phyloP scores from a whole-genome alignment of 2,888 invertebrate species.

The Ametastegia equiseti region DNA sequence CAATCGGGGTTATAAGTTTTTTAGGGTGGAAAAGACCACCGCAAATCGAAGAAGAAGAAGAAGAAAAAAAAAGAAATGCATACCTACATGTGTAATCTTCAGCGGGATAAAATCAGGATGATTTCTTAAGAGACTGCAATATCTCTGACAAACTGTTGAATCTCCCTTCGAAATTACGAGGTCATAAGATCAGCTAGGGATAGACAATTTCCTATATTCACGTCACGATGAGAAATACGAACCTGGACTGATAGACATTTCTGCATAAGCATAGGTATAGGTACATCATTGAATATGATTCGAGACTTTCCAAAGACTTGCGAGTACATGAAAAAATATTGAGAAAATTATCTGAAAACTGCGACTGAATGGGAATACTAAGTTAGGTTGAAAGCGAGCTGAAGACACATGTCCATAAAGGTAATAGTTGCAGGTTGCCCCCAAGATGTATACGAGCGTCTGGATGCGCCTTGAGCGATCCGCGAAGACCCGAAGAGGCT shows the following conservation, averaged over 20 bases:
- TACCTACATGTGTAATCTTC: not conserved
- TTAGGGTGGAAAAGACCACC: not conserved
- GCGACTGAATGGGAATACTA: too few species aligned
- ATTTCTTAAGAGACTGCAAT: slow-evolving; percentile 10
- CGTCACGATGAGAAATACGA: slow-evolving; percentile 12
- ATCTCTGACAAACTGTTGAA: slow-evolving; percentile 12
- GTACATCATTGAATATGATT: too few species aligned
- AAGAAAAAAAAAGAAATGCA: not conserved
- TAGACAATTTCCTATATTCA: slow-evolving; percentile 29
- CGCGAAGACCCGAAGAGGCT: slow-evolving; percentile 11
- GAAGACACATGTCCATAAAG: not conserved
- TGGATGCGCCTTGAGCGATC: slow-evolving; percentile 9
- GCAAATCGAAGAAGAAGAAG: not conserved
- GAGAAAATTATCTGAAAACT: too few species aligned
- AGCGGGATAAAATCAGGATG: slow-evolving; percentile 2
- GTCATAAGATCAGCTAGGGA: slow-evolving; percentile 28
- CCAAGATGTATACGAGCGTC: slow-evolving; percentile 18
- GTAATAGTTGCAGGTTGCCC: slow-evolving; percentile 8
- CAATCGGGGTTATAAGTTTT: not conserved
- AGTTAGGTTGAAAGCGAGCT: not conserved
- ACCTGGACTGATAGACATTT: not conserved
- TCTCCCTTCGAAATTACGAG: slow-evolving; percentile 13
- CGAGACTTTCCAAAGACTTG: too few species aligned
- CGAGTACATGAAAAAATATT: too few species aligned
- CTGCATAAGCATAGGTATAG: too few species aligned